These are phyloP conservation scores for Danio albolineatus DNA, from an alignment of 2,797 vertebrate genomes.

Conservation along the genomic window DNA sequence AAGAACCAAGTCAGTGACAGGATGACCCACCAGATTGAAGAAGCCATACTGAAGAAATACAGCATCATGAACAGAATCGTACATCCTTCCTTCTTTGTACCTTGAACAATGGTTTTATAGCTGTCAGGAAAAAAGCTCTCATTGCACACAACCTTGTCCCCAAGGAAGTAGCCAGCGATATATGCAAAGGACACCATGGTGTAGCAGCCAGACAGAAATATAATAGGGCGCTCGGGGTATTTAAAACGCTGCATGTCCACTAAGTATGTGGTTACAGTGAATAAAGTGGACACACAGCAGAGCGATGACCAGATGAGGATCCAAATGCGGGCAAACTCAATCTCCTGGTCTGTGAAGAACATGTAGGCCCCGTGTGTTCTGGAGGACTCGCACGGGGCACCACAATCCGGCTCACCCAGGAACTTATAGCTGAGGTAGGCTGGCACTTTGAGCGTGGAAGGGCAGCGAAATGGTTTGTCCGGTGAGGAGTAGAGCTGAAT, in stretches of 20 bases:
- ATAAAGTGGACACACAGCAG: constrained; percentile 94
- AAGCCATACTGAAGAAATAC: constrained; percentile 98
- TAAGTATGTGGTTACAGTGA: constrained; percentile 94
- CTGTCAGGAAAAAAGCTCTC: constrained; percentile 86
- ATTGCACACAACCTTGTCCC: constrained; percentile 92
- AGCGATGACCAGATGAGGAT: constrained; percentile 94
- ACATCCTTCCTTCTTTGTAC: constrained; percentile 97
- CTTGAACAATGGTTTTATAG: constrained; percentile 93
- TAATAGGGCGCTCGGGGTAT: constrained; percentile 95
- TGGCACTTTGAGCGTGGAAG: constrained; percentile 87
- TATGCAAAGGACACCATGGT: constrained; percentile 96
- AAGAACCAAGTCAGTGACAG: constrained; percentile 98
- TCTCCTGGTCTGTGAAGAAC: constrained; percentile 94
- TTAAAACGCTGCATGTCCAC: constrained; percentile 98
- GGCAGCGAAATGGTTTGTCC: constrained; percentile 88
- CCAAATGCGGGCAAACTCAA: constrained; percentile 93
- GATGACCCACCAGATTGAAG: constrained; percentile 99
- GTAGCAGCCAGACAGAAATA: constrained; percentile 96
- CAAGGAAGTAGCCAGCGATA: constrained; percentile 91
- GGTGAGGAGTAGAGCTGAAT: constrained; percentile 73
- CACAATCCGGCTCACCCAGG: constrained; percentile 89
- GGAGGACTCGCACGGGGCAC: constrained; percentile 89
- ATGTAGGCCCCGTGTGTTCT: constrained; percentile 84
- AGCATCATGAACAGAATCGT: constrained; percentile 99
- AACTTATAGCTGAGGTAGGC: constrained; percentile 94